These are phyloP conservation scores for Antennarius striatus DNA, from an alignment of 2,113 vertebrate species.

Conservation along the genomic window DNA sequence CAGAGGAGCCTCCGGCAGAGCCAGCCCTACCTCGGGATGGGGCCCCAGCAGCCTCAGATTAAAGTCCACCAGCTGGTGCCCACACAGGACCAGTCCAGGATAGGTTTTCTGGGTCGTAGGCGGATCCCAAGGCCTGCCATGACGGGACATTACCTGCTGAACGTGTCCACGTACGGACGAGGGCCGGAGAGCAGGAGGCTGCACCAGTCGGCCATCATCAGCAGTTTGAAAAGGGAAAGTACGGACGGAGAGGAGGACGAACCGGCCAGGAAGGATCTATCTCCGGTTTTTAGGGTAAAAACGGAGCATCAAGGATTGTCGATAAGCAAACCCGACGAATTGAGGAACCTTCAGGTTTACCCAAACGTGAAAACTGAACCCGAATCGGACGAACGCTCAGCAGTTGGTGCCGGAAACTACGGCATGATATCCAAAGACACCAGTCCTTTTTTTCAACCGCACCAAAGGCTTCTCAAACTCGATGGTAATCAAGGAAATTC, in stretches of 20 bases:
- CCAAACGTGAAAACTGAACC: slow-evolving; percentile 73
- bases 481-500: slow-evolving; percentile 71
- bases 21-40: slow-evolving; percentile 61
- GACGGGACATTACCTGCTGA: slow-evolving; percentile 97
- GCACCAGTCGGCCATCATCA: slow-evolving; percentile 70
- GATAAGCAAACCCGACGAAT: slow-evolving; percentile 30
- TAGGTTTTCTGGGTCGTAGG: slow-evolving; percentile 88
- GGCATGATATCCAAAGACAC: slow-evolving; percentile 81
- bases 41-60: slow-evolving; percentile 76
- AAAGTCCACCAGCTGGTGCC: slow-evolving; percentile 73
- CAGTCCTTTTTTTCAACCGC: slow-evolving; percentile 79
- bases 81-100: slow-evolving; percentile 77
- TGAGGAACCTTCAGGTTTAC: slow-evolving; percentile 22
- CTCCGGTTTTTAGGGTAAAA: slow-evolving; percentile 45
- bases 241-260: slow-evolving; percentile 68
- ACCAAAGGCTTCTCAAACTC: slow-evolving; percentile 77
- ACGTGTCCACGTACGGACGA: slow-evolving; percentile 93
- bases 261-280: slow-evolving; percentile 38
- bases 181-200: slow-evolving; percentile 87
- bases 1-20: slow-evolving; percentile 81
- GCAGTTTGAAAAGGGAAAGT: slow-evolving; percentile 71
- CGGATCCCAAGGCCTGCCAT: slow-evolving; percentile 89
- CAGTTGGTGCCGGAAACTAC: slow-evolving; percentile 50
- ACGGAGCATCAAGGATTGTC: slow-evolving; percentile 76
- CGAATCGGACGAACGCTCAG: slow-evolving; percentile 59